Conservation (phyloP, 2,888 invertebrate species). For the Drosophila neonasuta region DNA sequence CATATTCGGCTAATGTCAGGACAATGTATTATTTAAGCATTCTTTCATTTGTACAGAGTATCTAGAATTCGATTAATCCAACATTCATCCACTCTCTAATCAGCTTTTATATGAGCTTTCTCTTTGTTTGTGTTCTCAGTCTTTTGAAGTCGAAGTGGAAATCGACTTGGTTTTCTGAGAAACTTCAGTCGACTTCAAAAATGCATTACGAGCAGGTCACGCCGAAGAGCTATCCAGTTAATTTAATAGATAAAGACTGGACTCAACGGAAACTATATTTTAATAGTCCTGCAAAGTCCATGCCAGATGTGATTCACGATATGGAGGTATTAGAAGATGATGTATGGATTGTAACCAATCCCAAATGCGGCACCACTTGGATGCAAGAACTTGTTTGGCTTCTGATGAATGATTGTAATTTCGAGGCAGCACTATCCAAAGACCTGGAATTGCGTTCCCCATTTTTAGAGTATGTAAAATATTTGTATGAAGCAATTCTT, state of each 20-base stretch:
- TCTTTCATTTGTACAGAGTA: background rate
- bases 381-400: conserved; percentile 79
- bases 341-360: conserved; percentile 76
- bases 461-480: conserved; percentile 68
- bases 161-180: background rate
- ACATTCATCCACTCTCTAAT: background rate
- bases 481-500: background rate
- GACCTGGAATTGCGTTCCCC: conserved; percentile 67
- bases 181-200: conserved; percentile 12
- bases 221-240: conserved; percentile 50
- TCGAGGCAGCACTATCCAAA: conserved; percentile 61
- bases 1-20: no score
- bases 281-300: conserved; percentile 9
- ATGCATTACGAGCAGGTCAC: conserved; percentile 49
- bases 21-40: no score
- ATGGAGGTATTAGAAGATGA: conserved; percentile 72
- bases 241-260: conserved; percentile 63
- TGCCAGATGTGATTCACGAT: conserved; percentile 58
- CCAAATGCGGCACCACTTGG: conserved; percentile 80
- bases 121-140: background rate
- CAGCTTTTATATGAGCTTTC: no score
- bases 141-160: no score
- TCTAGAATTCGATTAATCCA: background rate
- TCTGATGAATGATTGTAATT: conserved; percentile 73
- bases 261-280: conserved; percentile 45